These are phyloP conservation scores for Cistogaster globosa DNA, from an alignment of 2,888 invertebrate genomes.

Conservation along the genomic window DNA sequence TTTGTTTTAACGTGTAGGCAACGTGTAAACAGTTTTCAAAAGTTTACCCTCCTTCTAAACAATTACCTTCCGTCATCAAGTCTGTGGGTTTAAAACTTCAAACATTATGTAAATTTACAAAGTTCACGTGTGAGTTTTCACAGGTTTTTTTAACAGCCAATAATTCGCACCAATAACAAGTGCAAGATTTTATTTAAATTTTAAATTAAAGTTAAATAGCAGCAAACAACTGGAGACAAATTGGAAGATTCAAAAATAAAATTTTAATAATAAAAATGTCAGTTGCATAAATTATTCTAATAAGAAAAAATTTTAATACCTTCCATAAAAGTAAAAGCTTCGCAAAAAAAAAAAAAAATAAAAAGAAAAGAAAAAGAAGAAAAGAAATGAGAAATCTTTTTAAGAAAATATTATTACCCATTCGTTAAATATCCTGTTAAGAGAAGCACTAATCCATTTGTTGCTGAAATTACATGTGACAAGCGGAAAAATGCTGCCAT, in stretches of 20 bases:
- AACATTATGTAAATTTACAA: neutral
- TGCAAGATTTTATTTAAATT: conserved; percentile 18
- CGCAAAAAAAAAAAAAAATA: no score
- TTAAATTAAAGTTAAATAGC: neutral
- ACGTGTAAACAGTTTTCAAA: neutral
- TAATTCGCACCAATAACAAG: neutral
- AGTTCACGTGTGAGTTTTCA: neutral
- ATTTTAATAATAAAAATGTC: conserved; percentile 48
- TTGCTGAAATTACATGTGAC: conserved; percentile 51
- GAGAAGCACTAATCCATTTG: conserved; percentile 37
- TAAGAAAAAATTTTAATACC: neutral
- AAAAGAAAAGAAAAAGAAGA: no score
- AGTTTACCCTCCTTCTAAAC: neutral
- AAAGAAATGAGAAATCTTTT: no score
- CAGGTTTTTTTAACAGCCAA: no score
- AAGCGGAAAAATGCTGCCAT: conserved; percentile 58
- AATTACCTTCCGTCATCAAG: neutral
- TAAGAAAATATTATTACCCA: neutral
- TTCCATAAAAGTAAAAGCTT: no score
- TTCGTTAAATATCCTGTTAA: neutral
- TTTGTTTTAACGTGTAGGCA: no score
- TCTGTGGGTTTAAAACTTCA: neutral
- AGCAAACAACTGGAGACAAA: neutral
- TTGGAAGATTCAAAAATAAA: neutral
- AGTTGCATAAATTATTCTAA: conserved; percentile 37